phyloP scores from a whole-genome alignment of 2,113 vertebrate species.

The Haliaeetus leucogaster region DNA sequence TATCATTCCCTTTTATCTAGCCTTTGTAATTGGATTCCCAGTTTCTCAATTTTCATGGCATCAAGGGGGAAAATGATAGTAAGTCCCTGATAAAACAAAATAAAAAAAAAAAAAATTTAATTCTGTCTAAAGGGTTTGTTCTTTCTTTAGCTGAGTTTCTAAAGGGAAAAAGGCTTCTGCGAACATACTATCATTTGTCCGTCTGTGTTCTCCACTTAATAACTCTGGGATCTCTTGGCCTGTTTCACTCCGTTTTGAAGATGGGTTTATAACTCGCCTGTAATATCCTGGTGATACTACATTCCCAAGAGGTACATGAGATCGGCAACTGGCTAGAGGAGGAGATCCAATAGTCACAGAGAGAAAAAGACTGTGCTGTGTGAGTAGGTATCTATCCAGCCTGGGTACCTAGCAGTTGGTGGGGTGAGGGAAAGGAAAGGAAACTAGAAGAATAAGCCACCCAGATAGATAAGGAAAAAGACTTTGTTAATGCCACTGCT shows the following conservation, averaged over 20 bases:
- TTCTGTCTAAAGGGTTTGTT: constrained; percentile 43
- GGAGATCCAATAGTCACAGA: neutral
- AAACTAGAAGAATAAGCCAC: neutral
- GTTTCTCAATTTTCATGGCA: constrained; percentile 73
- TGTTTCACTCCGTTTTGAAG: neutral
- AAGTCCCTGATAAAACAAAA: constrained; percentile 18
- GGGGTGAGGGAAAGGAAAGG: neutral
- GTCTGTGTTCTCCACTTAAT: neutral
- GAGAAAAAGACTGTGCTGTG: neutral
- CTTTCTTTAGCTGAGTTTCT: neutral
- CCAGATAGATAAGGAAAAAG: neutral
- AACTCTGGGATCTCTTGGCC: neutral
- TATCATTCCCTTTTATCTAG: constrained; percentile 71
- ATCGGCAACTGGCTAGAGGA: neutral
- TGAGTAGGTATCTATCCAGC: neutral
- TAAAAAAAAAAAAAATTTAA: constrained; percentile 56
- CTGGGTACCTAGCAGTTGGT: accelerated
- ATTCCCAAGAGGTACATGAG: neutral
- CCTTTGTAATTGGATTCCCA: constrained; percentile 77
- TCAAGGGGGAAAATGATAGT: constrained; percentile 27
- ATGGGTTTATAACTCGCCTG: neutral
- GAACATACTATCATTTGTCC: neutral
- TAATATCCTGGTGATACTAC: neutral
- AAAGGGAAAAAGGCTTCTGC: neutral
- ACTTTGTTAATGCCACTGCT: neutral